Conservation (phyloP, 2,888 invertebrate species). For the Aphodius sticticus region DNA sequence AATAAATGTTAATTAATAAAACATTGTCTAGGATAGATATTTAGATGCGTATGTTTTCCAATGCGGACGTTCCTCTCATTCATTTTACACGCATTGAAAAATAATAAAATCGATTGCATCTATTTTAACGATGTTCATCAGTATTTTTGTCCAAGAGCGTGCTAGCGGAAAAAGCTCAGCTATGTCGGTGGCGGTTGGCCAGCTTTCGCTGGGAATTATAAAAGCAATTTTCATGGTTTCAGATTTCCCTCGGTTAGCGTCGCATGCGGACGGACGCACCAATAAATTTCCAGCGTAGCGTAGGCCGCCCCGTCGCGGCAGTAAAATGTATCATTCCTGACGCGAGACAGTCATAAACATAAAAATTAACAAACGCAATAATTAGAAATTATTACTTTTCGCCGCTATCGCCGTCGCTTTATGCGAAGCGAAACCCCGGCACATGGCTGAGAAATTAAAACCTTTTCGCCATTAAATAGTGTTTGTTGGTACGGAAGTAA, state of each 20-base stretch:
- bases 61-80: too few species aligned
- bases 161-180: too few species aligned
- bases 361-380: constrained; percentile 4
- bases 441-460: not conserved
- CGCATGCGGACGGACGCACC: not conserved
- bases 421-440: not conserved
- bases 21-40: too few species aligned
- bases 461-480: not conserved
- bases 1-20: too few species aligned
- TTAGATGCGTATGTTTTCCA: too few species aligned
- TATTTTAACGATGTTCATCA: too few species aligned
- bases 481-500: not conserved
- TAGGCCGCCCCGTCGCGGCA: not conserved
- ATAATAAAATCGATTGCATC: too few species aligned
- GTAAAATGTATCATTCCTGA: constrained; percentile 4
- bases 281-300: not conserved
- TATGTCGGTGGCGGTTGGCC: too few species aligned
- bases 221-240: not conserved
- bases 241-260: not conserved
- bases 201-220: not conserved
- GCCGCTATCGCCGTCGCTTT: not conserved
- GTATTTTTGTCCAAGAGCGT: too few species aligned
- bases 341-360: constrained; percentile 4
- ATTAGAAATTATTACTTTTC: constrained; percentile 4
- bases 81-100: too few species aligned